Conservation (phyloP, 2,113 vertebrate species). For the Callocephalon fimbriatum region DNA sequence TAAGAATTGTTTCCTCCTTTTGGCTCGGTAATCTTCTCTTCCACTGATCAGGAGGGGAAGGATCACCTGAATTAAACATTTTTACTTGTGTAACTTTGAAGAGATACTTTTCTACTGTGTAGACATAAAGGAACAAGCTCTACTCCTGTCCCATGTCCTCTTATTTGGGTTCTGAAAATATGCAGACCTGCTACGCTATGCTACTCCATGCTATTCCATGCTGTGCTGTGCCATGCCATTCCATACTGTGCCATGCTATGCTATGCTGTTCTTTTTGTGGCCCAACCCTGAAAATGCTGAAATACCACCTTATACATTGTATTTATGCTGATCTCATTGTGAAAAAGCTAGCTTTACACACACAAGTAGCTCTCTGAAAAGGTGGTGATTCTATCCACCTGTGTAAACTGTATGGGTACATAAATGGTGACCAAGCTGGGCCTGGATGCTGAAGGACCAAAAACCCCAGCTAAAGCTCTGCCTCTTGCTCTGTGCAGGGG, state of each 20-base stretch:
- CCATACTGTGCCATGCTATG: not conserved
- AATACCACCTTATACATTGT: not conserved
- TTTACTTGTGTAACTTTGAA: not conserved
- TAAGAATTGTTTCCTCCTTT: not conserved
- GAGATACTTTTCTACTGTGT: conserved; percentile 14
- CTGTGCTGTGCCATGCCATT: not conserved
- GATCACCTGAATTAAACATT: not conserved
- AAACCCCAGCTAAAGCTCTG: not conserved
- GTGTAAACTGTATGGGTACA: not conserved
- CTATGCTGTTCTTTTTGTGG: not conserved
- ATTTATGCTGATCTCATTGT: not conserved
- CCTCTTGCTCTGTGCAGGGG: not conserved
- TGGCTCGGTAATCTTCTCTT: not conserved
- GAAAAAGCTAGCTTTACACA: not conserved
- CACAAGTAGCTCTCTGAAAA: not conserved
- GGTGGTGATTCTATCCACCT: not conserved
- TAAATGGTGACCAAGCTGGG: not conserved
- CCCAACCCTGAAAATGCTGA: not conserved
- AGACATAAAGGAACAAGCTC: not conserved
- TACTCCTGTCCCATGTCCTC: not conserved
- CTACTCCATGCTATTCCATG: not conserved
- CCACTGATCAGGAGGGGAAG: not conserved
- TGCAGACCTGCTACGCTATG: not conserved
- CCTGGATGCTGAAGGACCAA: not conserved
- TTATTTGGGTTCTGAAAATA: not conserved